Percentiles rank a stretch among this genome's conserved stretches.
These are phyloP conservation scores for Laupala kohalensis DNA, from an alignment of 1,140 invertebrate species.

Conservation along the genomic window DNA sequence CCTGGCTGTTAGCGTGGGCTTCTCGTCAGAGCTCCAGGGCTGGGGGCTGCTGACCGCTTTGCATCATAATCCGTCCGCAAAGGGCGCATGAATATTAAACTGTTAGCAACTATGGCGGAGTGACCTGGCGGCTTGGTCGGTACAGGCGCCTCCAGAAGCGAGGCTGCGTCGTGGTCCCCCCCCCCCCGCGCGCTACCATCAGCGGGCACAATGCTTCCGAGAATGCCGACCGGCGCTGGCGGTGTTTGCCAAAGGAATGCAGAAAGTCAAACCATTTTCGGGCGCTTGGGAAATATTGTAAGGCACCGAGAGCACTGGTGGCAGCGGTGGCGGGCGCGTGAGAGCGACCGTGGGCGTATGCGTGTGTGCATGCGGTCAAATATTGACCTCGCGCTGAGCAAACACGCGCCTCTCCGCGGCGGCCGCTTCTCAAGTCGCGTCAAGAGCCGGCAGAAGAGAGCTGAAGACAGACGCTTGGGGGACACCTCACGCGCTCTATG, in stretches of 20 bases:
- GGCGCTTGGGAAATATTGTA: not conserved
- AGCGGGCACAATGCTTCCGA: not conserved
- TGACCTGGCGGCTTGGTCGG: not conserved
- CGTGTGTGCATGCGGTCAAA: not conserved
- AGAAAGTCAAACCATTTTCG: not conserved
- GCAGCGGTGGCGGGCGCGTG: not conserved
- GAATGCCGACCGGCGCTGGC: no score
- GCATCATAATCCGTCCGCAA: slow-evolving; percentile 14
- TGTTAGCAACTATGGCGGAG: slow-evolving; percentile 1
- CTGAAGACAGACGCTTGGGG: not conserved
- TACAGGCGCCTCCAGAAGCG: not conserved
- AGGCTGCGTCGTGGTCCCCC: not conserved
- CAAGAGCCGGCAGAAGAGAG: not conserved
- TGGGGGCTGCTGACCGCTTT: slow-evolving; percentile 10
- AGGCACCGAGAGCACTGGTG: not conserved
- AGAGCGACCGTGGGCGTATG: not conserved
- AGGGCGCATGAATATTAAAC: slow-evolving; percentile 14
- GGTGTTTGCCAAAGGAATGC: not conserved
- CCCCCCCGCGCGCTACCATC: not conserved
- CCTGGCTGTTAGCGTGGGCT: slow-evolving; percentile 8
- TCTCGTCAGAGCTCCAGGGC: slow-evolving; percentile 1
- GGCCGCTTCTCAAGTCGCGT: not conserved
- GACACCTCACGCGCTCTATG: not conserved
- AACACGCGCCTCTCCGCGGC: not conserved
- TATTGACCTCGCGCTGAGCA: not conserved